Percentiles rank a stretch among this genome's conserved stretches.
Evolutionary conservation across 2,888 invertebrate genomes (phyloP).

Genomic region (Corbicula japonica): DNA sequence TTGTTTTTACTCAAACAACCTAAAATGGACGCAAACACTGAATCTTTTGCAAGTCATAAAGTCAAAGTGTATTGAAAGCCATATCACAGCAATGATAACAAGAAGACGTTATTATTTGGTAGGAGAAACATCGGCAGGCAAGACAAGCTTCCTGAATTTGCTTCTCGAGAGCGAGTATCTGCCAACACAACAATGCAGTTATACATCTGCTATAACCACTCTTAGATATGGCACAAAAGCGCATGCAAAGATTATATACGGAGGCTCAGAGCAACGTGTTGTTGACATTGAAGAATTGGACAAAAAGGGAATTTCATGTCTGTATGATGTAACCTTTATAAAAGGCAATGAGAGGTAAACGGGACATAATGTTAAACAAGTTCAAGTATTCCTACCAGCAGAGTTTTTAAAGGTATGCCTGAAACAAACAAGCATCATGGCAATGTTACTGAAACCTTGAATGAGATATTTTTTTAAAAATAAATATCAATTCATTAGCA

Average conservation of each 20-base stretch:
- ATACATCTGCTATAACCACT: constrained; percentile 79
- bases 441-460: too few relatives aligned
- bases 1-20: too few relatives aligned
- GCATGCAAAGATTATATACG: constrained; percentile 64
- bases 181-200: constrained; percentile 72
- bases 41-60: too few relatives aligned
- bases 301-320: constrained; percentile 26
- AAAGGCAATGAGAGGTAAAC: constrained; percentile 39
- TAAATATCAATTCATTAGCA: too few relatives aligned
- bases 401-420: constrained; percentile 62
- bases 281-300: constrained; percentile 49
- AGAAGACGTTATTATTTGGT: too few relatives aligned
- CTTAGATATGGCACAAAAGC: constrained; percentile 69
- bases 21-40: too few relatives aligned
- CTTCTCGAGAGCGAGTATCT: constrained; percentile 76
- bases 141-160: constrained; percentile 81
- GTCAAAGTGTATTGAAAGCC: too few relatives aligned
- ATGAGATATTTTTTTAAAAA: too few relatives aligned
- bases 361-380: constrained; percentile 63
- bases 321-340: constrained; percentile 45
- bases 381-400: constrained; percentile 58
- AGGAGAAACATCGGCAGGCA: constrained; percentile 84
- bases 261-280: constrained; percentile 19
- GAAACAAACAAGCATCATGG: too few relatives aligned
- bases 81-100: too few relatives aligned